Base-by-base conservation (phyloP, 2,113 vertebrate genomes). In the Odontophorus gujanensis region DNA sequence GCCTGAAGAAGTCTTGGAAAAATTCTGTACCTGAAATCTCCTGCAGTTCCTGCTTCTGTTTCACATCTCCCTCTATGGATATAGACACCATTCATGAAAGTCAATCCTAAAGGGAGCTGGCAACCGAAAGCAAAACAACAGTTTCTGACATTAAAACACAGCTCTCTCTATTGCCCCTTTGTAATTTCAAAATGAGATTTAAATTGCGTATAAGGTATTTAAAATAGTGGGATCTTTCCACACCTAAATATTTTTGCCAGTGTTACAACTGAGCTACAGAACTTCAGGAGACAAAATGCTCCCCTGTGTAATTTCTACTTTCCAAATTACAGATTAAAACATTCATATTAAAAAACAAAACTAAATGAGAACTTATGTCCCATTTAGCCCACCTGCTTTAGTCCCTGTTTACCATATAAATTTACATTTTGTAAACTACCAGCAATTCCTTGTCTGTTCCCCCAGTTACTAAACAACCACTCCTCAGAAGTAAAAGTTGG, bases 111-210 rank as follows among this genome's bases (percentile, higher is more conserved):
- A 62, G 32, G 63, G 69, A 94, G 28, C 58, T 95, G 80, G 69
- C 40, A 93, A 85, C 7, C 63, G 89, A 74, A 92, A 96, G 28
- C 4, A 83, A 74, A 77, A 40, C 24, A 82, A 63, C 59, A 59
- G 11, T 87, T 97, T 94, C 86, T 72, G 20, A 69, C 67, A 93
- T 90, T 93, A 94, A 94, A 68, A 78, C 62, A 73, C 20, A 45
- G 53, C 6, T 18, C 63, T 72, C 55, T 85, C 57, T 55, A 38
- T 28, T 24, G 55, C 7, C 40, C 83, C 57, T 26, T 19, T 87
- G 9, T 77, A 93, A 88, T 74, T 84, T 48, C 78, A 38, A 91
- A 81, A 81, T 55, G 5, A 81, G 25, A 86, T 61, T 83, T 90
- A 77, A 85, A 88, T 34, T 81, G 34, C 43, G 47, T 14, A 2